Evolutionary conservation across 1,140 invertebrate genomes (phyloP).

Genomic region (Temnothorax nylanderi): DNA sequence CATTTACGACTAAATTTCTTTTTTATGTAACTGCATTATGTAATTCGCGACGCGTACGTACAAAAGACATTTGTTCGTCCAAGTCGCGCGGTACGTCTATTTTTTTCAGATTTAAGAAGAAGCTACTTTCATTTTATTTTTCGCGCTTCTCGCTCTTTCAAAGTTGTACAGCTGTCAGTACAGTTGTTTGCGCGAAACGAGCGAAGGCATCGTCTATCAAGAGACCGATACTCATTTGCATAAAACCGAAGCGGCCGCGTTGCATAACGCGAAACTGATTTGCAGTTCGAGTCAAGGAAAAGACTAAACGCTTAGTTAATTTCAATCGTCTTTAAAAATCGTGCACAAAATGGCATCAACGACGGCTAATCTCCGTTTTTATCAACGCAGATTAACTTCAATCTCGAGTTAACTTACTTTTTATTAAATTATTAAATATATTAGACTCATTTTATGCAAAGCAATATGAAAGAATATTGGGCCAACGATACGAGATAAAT

Average conservation of each 20-base stretch:
- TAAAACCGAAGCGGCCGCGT: neutral
- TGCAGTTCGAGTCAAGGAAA: neutral
- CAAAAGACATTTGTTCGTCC: neutral
- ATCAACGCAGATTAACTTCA: neutral
- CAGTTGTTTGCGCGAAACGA: neutral
- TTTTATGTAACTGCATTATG: slow-evolving; percentile 13
- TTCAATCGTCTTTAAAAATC: neutral
- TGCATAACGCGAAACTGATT: slow-evolving; percentile 2
- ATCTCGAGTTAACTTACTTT: neutral
- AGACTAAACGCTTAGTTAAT: neutral
- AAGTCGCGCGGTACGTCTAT: neutral
- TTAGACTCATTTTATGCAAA: too few relatives aligned
- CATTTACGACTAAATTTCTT: slow-evolving; percentile 18
- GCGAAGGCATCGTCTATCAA: neutral
- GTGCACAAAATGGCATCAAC: too few relatives aligned
- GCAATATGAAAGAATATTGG: too few relatives aligned
- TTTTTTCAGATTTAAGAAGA: neutral
- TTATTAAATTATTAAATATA: neutral
- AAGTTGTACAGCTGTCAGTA: neutral
- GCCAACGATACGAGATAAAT: too few relatives aligned
- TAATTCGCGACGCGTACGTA: slow-evolving; percentile 1
- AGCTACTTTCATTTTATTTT: neutral
- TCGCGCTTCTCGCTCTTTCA: neutral
- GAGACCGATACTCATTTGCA: neutral
- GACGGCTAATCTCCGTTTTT: neutral